Evolutionary conservation across 2,797 vertebrate genomes (phyloP), one percentile per base, ranked within the genome.

Genomic region (Mallotus villosus): DNA sequence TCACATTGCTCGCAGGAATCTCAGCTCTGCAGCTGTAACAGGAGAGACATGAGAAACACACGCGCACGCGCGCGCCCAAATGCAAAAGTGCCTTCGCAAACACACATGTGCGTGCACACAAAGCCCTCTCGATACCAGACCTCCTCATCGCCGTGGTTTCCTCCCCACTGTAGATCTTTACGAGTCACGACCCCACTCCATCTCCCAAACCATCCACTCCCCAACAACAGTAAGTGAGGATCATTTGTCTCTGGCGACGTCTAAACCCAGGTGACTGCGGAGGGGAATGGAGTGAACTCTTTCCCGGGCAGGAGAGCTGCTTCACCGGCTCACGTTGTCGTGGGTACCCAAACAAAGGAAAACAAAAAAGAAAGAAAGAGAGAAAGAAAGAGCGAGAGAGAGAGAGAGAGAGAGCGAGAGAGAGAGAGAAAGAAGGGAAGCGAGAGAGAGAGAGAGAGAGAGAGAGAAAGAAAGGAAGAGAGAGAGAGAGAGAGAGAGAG

Each of bases 131-230:
- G 73, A 74, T 84, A 62, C 4, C 25, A 32, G 16, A 62, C 37
- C 37, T 41, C 37, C 37, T 11, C 25, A 32, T 17, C 7, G 80
- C 81, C 25, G 37, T 70, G 71, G 76, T 75, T 62, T 74, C 66
- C 53, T 81, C 78, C 81, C 75, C 11, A 80, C 82, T 79, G 71
- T 72, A 84, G 83, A 84, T 84, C 66, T 11, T 49, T 59, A 17
- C 51, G 65, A 77, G 82, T 78, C 78, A 19, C 63, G 77, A 85
- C 83, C 83, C 83, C 74, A 63, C 66, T 86, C 74, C 71, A 77
- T 87, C 82, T 87, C 75, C 75, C 75, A 67, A 32, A 65, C 75
- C 77, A 85, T 82, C 76, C 77, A 72, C 79, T 78, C 80, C 80
- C 84, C 81, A 73, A 72, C 67, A 78, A 64, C 55, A 74, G 59